Base-by-base conservation (phyloP, 2,113 vertebrate species). In the Daubentonia madagascariensis region DNA sequence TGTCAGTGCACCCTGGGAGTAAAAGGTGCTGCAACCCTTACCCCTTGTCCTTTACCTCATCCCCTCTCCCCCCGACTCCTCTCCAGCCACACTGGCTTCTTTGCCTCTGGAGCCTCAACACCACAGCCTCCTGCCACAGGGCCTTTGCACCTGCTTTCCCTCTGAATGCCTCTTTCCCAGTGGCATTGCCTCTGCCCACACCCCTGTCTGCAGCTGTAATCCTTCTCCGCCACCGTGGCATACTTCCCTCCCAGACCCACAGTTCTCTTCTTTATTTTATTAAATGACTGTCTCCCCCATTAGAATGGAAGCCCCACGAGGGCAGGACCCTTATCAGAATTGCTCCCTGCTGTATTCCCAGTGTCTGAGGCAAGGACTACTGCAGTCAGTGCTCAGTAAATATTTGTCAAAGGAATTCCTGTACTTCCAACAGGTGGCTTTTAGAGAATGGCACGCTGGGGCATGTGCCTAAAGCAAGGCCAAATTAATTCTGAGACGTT, bases 141-240 rank as follows among this genome's bases (percentile, higher is more conserved):
- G 3, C 45, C 79, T 59, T 50, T 72, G 37, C 35, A 63, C 52
- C 30, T 54, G 30, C 45, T 28, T 12, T 16, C 9, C 16, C 30
- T n/a, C 22, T 35, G 92, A 61, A 61, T 2, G 35, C 1, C 78
- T 65, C 20, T 28, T 57, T 70, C 28, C 35, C 48, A 5, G 8
- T 1, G 3, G 80, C 23, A 7, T 2, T 17, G 7, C 3, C 48
- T 22, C 22, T 18, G 28, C 3, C 25, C 61, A 73, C 23, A 72
- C 7, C 43, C 1, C 35, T 2, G 0, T 9, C 6, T 16, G 52
- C 52, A 28, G 12, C 0, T 7, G 40, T 22, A 11, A 65, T 20
- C 50, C 40, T 57, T 7, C 14, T 40, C 28, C 1, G 2, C 23
- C 1, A 1, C 23, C 25, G 16, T 45, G 7, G 2, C 23, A 5